Evolutionary conservation across 1,140 invertebrate genomes (phyloP).

Genomic region (Drosophila bifasciata): DNA sequence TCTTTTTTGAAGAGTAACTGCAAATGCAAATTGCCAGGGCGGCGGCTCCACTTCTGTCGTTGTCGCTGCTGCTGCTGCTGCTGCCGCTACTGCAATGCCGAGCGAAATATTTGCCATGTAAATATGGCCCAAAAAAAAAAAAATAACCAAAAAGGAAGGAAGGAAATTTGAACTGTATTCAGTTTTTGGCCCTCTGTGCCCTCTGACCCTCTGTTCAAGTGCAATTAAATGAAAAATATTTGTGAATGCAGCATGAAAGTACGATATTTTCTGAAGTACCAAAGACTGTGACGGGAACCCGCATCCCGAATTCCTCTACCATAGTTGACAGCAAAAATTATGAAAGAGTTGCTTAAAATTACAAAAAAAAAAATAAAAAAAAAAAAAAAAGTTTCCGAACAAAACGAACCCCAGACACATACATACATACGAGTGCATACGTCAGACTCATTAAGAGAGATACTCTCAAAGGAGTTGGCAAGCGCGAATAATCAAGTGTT

Average conservation of each 20-base stretch:
- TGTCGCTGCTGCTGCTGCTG: constrained; percentile 1
- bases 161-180: constrained; percentile 17
- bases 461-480: constrained; percentile 22
- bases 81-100: constrained; percentile 27
- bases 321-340: constrained; percentile 44
- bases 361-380: constrained; percentile 27
- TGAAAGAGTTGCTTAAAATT: constrained; percentile 37
- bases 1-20: constrained; percentile 14
- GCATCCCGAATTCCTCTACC: too few species aligned
- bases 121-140: constrained; percentile 53
- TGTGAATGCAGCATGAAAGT: constrained; percentile 59
- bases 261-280: constrained; percentile 46
- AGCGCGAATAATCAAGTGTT: neutral
- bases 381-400: neutral
- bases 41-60: constrained; percentile 11
- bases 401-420: too few species aligned
- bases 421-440: too few species aligned
- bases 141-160: constrained; percentile 11
- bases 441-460: too few species aligned
- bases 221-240: constrained; percentile 81
- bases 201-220: constrained; percentile 52
- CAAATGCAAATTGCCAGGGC: constrained; percentile 62
- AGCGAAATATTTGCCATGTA: constrained; percentile 76
- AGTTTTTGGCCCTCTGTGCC: constrained; percentile 1
- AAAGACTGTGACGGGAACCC: constrained; percentile 19